Conservation (phyloP, 2,888 invertebrate genomes). For the Heliconius erato region DNA sequence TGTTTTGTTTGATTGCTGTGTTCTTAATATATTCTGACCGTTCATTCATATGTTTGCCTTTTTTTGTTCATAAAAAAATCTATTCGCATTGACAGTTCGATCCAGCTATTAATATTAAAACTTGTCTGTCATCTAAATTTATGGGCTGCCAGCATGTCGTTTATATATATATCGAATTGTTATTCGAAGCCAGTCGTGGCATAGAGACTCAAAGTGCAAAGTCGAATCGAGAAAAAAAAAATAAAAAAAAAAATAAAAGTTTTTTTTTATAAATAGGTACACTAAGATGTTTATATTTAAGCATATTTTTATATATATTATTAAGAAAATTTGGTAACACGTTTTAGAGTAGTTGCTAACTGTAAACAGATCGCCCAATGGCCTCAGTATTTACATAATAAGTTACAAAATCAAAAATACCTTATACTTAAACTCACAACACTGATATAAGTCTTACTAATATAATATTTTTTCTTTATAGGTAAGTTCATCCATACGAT, state of each 20-base stretch:
- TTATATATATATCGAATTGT: neutral
- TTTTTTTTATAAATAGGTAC: too few relatives aligned
- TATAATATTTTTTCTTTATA: conserved; percentile 57
- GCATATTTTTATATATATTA: too few relatives aligned
- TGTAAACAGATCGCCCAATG: too few relatives aligned
- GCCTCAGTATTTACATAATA: too few relatives aligned
- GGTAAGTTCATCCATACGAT: conserved; percentile 64
- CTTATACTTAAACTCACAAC: too few relatives aligned
- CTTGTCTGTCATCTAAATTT: conserved; percentile 25
- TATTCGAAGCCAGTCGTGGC: neutral
- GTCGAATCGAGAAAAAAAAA: too few relatives aligned
- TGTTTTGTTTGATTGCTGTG: conserved; percentile 34
- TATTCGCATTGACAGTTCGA: conserved; percentile 36
- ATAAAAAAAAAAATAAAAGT: too few relatives aligned
- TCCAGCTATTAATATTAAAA: conserved; percentile 17
- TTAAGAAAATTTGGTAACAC: too few relatives aligned
- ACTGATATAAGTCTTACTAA: conserved; percentile 10
- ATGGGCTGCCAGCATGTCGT: conserved; percentile 18
- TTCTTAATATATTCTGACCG: conserved; percentile 52
- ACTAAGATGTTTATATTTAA: too few relatives aligned
- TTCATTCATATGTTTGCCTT: conserved; percentile 27
- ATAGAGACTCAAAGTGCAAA: too few relatives aligned
- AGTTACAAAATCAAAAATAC: too few relatives aligned
- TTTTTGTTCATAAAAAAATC: conserved; percentile 40
- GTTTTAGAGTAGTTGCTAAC: too few relatives aligned